These are phyloP conservation scores for Azorinus chamasolen DNA, from an alignment of 2,888 invertebrate species.

Conservation along the genomic window DNA sequence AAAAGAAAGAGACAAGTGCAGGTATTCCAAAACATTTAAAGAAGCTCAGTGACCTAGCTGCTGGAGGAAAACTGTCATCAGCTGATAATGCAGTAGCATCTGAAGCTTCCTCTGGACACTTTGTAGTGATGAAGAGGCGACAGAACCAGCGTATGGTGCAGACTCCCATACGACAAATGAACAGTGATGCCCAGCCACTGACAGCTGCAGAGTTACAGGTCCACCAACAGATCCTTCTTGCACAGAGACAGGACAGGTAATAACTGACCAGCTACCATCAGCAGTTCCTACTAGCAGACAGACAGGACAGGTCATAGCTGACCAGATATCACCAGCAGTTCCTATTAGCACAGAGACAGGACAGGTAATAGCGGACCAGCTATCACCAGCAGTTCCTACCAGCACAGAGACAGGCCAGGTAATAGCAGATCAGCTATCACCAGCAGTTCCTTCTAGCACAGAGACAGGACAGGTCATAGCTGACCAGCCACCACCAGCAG, in stretches of 20 bases:
- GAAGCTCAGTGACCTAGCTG: not conserved
- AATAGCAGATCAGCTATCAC: constrained; percentile 33
- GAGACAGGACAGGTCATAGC: too few relatives aligned
- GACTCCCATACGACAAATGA: constrained; percentile 79
- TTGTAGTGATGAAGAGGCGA: constrained; percentile 30
- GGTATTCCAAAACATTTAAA: not conserved
- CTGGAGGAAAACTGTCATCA: constrained; percentile 2
- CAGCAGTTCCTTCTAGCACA: constrained; percentile 66
- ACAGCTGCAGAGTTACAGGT: constrained; percentile 74
- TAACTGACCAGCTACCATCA: constrained; percentile 52
- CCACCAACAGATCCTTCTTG: constrained; percentile 71
- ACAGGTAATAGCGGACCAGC: not conserved
- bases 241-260: constrained; percentile 14
- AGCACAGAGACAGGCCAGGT: constrained; percentile 5
- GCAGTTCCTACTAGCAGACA: constrained; percentile 61
- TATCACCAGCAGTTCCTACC: constrained; percentile 71
- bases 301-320: too few relatives aligned
- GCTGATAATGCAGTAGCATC: constrained; percentile 9
- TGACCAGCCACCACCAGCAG: constrained; percentile 66
- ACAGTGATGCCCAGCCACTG: constrained; percentile 80
- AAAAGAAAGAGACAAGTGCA: not conserved
- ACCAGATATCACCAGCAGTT: constrained; percentile 66
- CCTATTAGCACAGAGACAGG: constrained; percentile 46
- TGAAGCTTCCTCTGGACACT: constrained; percentile 5
- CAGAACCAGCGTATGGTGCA: constrained; percentile 64